Evolutionary conservation across 2,888 invertebrate species (phyloP).

Genomic region (Teleogryllus oceanicus): DNA sequence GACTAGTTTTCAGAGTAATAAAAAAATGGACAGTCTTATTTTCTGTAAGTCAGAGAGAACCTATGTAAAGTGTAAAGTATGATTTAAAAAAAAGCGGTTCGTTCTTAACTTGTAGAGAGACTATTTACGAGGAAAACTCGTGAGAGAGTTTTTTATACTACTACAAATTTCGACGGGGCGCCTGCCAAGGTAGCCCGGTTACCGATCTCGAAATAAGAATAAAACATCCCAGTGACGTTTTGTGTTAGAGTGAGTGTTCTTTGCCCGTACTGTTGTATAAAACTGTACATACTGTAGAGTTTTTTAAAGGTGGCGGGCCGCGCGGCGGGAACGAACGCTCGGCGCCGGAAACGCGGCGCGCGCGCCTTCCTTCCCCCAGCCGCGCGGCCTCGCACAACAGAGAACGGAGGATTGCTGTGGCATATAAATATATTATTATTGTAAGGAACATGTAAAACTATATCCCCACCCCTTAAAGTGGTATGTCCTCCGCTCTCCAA

Average conservation of each 20-base stretch:
- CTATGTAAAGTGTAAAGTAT: slow-evolving; percentile 9
- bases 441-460: slow-evolving; percentile 12
- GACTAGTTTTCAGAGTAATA: slow-evolving; percentile 11
- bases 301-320: slow-evolving; percentile 12
- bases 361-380: too few relatives aligned
- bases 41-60: slow-evolving; percentile 7
- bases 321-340: too few relatives aligned
- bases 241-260: slow-evolving; percentile 31
- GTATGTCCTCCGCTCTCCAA: slow-evolving; percentile 25
- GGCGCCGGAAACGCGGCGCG: too few relatives aligned
- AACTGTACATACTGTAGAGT: slow-evolving; percentile 31
- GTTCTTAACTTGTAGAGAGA: not conserved
- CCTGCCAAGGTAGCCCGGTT: not conserved
- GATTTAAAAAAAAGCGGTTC: not conserved
- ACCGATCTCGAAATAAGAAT: not conserved
- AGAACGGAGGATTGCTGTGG: slow-evolving; percentile 7
- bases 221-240: slow-evolving; percentile 12
- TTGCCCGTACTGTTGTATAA: slow-evolving; percentile 24
- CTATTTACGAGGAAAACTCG: not conserved
- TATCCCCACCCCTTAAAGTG: slow-evolving; percentile 7
- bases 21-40: not conserved
- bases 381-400: not conserved
- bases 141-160: slow-evolving; percentile 6
- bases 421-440: slow-evolving; percentile 9
- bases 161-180: not conserved